Percentiles rank a stretch among this genome's conserved stretches.
Evolutionary conservation across 2,797 vertebrate genomes (phyloP).

Genomic region (Acomys russatus): DNA sequence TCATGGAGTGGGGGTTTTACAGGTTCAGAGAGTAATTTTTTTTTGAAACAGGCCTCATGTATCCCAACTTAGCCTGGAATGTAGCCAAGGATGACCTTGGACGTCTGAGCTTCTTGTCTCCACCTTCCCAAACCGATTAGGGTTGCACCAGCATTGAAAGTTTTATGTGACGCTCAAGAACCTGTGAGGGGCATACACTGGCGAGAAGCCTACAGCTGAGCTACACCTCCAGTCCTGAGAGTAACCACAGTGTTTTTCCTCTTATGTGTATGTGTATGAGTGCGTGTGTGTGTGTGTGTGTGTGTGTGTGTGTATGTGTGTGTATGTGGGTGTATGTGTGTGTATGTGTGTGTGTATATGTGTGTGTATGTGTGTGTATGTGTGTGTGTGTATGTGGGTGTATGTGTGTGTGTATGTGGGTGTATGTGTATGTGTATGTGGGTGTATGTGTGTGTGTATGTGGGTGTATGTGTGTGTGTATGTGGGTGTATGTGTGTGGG

Average conservation of each 20-base stretch:
- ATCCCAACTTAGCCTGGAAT: neutral
- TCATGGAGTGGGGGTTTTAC: neutral
- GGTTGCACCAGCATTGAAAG: neutral
- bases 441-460: neutral
- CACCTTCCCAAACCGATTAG: neutral
- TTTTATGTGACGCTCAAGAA: neutral
- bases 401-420: no score
- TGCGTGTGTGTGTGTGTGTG: no score
- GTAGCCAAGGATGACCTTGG: neutral
- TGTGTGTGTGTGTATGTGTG: neutral
- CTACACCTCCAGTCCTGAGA: neutral
- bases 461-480: no score
- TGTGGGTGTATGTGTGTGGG: neutral
- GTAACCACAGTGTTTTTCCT: neutral
- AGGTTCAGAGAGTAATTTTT: neutral
- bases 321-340: no score
- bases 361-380: no score
- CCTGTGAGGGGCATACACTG: fast-evolving
- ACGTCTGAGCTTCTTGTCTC: neutral
- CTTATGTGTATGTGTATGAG: neutral
- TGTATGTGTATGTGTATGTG: neutral
- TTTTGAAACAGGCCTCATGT: no score
- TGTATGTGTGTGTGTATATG: neutral
- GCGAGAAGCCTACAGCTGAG: neutral
- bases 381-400: neutral